These are phyloP conservation scores for Nebria ingens DNA, from an alignment of 1,140 invertebrate species.

Conservation along the genomic window DNA sequence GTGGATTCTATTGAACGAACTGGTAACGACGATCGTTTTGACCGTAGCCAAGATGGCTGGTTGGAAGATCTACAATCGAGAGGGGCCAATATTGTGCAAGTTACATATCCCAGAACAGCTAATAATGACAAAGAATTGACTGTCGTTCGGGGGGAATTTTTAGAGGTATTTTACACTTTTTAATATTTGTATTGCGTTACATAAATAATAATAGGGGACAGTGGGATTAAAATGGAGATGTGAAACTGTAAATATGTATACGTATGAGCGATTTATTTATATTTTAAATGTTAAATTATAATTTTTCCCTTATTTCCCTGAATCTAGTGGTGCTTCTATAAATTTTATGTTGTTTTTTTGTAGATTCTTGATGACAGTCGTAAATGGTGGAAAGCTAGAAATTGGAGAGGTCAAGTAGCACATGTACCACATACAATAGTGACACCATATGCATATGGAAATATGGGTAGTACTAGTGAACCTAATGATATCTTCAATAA, in stretches of 20 bases:
- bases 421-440: constrained; percentile 98
- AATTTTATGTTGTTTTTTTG: constrained; percentile 18
- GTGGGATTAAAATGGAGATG: too few relatives aligned
- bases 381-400: constrained; percentile 98
- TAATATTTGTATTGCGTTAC: too few relatives aligned
- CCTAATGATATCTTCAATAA: constrained; percentile 59
- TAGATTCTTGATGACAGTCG: constrained; percentile 87
- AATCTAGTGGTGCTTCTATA: neutral
- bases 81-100: constrained; percentile 78
- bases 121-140: constrained; percentile 97
- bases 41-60: constrained; percentile 50
- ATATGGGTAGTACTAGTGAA: constrained; percentile 32
- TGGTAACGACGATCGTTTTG: constrained; percentile 36
- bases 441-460: constrained; percentile 44
- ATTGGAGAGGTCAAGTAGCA: constrained; percentile 74
- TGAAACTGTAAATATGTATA: too few relatives aligned
- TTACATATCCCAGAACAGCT: constrained; percentile 90
- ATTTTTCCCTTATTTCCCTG: too few relatives aligned
- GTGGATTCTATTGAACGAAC: constrained; percentile 63
- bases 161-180: constrained; percentile 58
- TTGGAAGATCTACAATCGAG: constrained; percentile 62
- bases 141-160: constrained; percentile 86
- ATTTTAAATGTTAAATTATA: too few relatives aligned
- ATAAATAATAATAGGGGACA: too few relatives aligned
- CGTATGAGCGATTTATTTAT: too few relatives aligned